Conservation (phyloP, 2,113 vertebrate genomes). For the Myrmecobius fasciatus region DNA sequence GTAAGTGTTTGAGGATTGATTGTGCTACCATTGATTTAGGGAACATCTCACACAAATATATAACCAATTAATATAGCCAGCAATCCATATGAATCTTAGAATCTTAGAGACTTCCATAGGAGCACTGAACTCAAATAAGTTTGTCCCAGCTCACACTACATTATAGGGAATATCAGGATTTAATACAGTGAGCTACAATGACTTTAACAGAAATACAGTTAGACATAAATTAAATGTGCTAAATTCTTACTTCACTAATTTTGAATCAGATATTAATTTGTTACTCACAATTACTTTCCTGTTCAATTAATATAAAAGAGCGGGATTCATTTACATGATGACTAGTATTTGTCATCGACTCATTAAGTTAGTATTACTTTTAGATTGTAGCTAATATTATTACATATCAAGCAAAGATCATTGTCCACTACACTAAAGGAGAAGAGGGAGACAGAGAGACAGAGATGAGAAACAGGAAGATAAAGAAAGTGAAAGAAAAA, state of each 20-base stretch:
- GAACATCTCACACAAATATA: neutral
- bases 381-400: neutral
- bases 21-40: neutral
- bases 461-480: too few species aligned
- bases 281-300: neutral
- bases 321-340: neutral
- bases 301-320: neutral
- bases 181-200: neutral
- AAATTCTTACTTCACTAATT: neutral
- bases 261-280: neutral
- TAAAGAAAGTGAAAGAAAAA: too few species aligned
- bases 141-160: neutral
- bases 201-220: neutral
- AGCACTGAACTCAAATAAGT: neutral
- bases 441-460: neutral
- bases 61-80: neutral
- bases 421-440: neutral
- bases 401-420: neutral
- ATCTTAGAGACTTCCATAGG: neutral
- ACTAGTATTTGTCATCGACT: neutral
- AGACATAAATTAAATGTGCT: neutral
- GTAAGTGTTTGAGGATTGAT: neutral
- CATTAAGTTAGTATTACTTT: neutral
- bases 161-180: neutral
- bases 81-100: neutral